These are phyloP conservation scores for Atherinomorus stipes DNA, from an alignment of 2,113 vertebrate genomes.

Conservation along the genomic window DNA sequence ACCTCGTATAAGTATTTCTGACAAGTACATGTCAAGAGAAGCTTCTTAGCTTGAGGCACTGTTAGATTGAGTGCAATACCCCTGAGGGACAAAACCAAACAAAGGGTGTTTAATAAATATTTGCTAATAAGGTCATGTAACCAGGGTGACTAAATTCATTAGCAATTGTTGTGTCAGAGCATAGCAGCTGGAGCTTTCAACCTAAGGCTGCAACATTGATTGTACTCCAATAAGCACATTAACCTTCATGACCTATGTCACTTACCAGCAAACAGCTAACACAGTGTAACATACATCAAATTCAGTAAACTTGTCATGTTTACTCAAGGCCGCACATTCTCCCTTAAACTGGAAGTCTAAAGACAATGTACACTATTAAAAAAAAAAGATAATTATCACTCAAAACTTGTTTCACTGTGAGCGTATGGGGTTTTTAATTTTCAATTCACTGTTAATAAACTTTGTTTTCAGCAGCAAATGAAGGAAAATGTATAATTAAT, in stretches of 20 bases:
- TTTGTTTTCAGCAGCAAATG: slow-evolving; percentile 6
- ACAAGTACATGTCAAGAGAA: slow-evolving; percentile 11
- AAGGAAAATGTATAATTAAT: not conserved
- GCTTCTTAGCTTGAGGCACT: slow-evolving; percentile 27
- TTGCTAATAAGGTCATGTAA: slow-evolving; percentile 58
- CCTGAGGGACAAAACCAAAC: slow-evolving; percentile 15
- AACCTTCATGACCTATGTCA: slow-evolving; percentile 12
- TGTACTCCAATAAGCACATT: slow-evolving; percentile 25
- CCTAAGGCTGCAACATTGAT: slow-evolving; percentile 25
- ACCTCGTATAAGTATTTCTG: slow-evolving; percentile 26
- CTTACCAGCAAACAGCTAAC: not conserved
- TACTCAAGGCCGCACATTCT: not conserved
- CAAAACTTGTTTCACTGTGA: not conserved
- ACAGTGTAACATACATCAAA: not conserved
- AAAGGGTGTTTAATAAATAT: slow-evolving; percentile 37
- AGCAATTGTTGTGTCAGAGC: slow-evolving; percentile 16
- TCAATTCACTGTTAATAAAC: not conserved
- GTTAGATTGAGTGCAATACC: slow-evolving; percentile 50
- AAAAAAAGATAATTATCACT: not conserved
- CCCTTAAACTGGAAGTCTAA: not conserved
- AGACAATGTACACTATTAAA: not conserved
- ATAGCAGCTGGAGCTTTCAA: slow-evolving; percentile 16
- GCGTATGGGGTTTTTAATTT: not conserved
- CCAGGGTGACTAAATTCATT: slow-evolving; percentile 43
- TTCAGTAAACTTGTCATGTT: not conserved